These are phyloP conservation scores for Amiota mariae DNA, from an alignment of 2,888 invertebrate genomes.

Conservation along the genomic window DNA sequence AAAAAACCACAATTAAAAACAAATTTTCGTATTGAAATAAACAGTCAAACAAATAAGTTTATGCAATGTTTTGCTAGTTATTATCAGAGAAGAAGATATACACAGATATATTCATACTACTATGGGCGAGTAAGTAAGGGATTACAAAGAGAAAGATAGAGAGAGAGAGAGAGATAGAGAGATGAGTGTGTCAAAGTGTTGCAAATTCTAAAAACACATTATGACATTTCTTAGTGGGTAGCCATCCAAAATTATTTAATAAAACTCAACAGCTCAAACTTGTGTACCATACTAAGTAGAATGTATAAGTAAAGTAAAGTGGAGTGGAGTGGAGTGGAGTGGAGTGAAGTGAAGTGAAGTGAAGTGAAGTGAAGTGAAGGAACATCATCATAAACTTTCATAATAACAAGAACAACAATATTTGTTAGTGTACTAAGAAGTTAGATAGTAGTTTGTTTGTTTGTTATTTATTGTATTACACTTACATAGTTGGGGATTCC, in stretches of 20 bases:
- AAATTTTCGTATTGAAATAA: constrained; percentile 31
- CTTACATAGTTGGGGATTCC: not conserved
- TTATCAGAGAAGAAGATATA: not conserved
- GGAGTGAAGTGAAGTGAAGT: no score
- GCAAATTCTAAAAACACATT: not conserved
- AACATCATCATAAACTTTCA: no score
- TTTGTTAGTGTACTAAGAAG: not conserved
- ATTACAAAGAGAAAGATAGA: no score
- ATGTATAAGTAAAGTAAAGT: no score
- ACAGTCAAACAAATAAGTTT: constrained; percentile 3
- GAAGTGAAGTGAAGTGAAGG: no score
- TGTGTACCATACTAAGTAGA: no score
- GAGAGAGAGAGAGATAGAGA: no score
- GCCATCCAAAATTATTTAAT: not conserved
- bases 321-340: no score
- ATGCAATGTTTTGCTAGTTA: not conserved
- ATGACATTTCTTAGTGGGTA: constrained; percentile 1
- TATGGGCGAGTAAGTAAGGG: no score
- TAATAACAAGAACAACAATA: no score
- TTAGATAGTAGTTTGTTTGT: constrained; percentile 5
- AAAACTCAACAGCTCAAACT: no score
- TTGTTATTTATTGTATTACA: not conserved
- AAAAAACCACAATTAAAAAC: constrained; percentile 57
- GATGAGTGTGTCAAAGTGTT: not conserved
- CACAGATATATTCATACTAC: no score